Base-by-base conservation (phyloP, 2,888 invertebrate species). In the Diadegma fenestrale region DNA sequence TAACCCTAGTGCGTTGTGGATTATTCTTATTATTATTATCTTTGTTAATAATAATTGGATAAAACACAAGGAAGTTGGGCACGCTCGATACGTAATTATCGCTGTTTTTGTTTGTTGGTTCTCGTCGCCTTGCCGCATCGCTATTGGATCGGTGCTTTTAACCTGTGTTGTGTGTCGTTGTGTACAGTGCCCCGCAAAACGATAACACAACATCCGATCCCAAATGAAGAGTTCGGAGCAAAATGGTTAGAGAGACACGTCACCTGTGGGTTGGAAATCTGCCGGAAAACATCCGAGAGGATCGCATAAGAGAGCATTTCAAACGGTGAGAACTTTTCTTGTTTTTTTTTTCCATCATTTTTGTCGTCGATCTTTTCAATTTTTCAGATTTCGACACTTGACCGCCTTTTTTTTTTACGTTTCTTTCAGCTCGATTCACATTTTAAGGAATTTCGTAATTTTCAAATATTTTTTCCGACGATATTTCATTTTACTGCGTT, bases 201-300 rank as follows among this genome's bases (percentile, higher is more conserved):
- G 94, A 94, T 93, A 93, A 92, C 94, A 94, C 93, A 94, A 93
- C 93, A 94, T 94, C 93, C 94, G 93, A 96, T 96, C 96, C 96
- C 97, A 96, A 96, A 97, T 97, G 97, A 97, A 97, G 97, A 97
- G 97, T 97, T 96, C 96, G 97, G 97, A 97, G 97, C 97, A 98
- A 97, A 97, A 99, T 99, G 99, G 99, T 99, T 97, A 99, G 99
- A 97, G 99, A 99, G 98, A 99, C 99, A 97, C 98, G 99, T 97
- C 99, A 99, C 96, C 97, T 99, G 96, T 99, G 99, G 98, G 98
- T 99, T 97, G 99, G 99, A 97, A 99, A 99, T 97, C 98, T 99
- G 97, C 99, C 99, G 97, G 99, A 99, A 96, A 98, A 98, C 96
- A 98, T 98, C 96, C 97, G 98, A 95, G 98, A 99, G 96, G 98